Percentiles rank a stretch among this genome's conserved stretches.
These are phyloP conservation scores for Cepphus grylle DNA, from an alignment of 2,113 vertebrate species.

Conservation along the genomic window DNA sequence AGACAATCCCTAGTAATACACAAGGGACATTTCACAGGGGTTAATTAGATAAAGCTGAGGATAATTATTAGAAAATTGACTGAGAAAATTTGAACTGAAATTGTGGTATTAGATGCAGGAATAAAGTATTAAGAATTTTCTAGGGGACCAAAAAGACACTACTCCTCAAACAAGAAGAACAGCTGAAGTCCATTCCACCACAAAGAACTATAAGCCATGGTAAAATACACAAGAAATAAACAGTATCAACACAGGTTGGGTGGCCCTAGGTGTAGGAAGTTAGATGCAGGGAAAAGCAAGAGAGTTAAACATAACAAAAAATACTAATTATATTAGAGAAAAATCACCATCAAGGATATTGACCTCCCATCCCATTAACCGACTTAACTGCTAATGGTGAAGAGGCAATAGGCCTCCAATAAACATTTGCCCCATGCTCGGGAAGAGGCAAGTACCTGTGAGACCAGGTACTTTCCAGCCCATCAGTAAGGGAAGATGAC, in stretches of 20 bases:
- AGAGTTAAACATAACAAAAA: background rate
- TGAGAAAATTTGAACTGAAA: background rate
- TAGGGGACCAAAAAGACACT: background rate
- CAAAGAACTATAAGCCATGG: background rate
- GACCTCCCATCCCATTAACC: background rate
- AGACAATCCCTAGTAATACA: background rate
- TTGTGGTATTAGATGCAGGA: background rate
- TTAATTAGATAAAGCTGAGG: background rate
- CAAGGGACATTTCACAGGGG: fast-evolving
- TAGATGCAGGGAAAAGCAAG: background rate
- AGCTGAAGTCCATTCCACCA: background rate
- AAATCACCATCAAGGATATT: background rate
- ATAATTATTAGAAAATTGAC: background rate
- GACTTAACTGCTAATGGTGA: background rate
- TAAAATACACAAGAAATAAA: background rate
- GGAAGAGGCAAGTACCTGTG: background rate
- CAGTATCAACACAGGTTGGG: background rate
- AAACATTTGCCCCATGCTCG: background rate
- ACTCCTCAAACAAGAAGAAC: background rate
- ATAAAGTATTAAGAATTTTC: background rate
- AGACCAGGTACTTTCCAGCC: background rate
- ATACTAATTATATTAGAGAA: background rate
- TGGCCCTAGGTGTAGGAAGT: background rate
- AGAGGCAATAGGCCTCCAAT: background rate
- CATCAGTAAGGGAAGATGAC: background rate